phyloP scores from a whole-genome alignment of 2,113 vertebrate species.

The Podarcis cretensis region DNA sequence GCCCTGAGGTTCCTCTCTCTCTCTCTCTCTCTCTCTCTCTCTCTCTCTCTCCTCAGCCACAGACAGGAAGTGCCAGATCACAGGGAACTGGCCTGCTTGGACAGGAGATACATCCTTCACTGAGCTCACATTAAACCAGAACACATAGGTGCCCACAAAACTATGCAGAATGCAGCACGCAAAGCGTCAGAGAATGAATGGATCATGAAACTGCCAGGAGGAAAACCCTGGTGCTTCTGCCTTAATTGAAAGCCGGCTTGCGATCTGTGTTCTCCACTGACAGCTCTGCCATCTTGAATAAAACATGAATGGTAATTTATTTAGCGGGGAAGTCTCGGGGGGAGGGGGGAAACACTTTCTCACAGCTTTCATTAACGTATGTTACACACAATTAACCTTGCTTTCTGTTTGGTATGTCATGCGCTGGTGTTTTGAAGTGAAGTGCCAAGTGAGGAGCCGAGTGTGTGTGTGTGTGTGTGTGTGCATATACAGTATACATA shows the following conservation, averaged over 20 bases:
- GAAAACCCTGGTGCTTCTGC: constrained; percentile 44
- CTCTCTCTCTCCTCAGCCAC: too few relatives aligned
- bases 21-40: too few relatives aligned
- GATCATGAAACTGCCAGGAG: not conserved
- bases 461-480: not conserved
- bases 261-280: constrained; percentile 58
- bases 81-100: not conserved
- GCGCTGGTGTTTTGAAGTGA: not conserved
- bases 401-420: not conserved
- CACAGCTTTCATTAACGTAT: constrained; percentile 42
- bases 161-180: too few relatives aligned
- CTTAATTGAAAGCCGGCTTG: constrained; percentile 58
- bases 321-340: constrained; percentile 71
- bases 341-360: not conserved
- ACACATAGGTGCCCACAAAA: too few relatives aligned
- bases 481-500: too few relatives aligned
- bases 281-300: constrained; percentile 65
- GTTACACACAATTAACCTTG: constrained; percentile 56
- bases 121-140: not conserved
- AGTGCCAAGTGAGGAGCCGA: not conserved
- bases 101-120: not conserved
- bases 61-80: not conserved
- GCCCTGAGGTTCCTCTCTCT: too few relatives aligned
- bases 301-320: constrained; percentile 79
- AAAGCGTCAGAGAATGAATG: not conserved